Evolutionary conservation across 2,113 vertebrate genomes (phyloP), one percentile per base, ranked within the genome.

Genomic region (Nesoenas mayeri): DNA sequence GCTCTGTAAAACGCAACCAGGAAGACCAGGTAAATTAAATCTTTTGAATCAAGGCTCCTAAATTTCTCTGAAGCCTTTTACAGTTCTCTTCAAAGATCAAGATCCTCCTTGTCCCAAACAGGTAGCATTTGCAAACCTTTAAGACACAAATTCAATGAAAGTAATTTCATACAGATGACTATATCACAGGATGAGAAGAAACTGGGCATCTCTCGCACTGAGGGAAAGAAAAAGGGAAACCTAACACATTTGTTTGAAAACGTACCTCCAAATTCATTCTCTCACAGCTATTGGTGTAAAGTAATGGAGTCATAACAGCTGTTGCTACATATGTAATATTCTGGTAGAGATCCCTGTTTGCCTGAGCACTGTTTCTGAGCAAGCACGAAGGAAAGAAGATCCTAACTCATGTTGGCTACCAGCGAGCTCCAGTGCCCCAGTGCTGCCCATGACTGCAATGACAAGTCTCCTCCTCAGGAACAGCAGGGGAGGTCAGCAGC

Each of bases 401-500:
- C 9, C 32, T 11, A 56, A 66, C 2, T 10, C 32, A 60, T 3
- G 0, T 0, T 11, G 17, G 57, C 32, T 51, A 11, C 29, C 10
- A 38, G 48, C 2, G 1, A 40, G 10, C 38, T 51, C 24, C 58
- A 17, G 17, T 5, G 48, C 15, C 47, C 24, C 58, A 15, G 17
- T 5, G 48, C 15, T 38, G 0, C 56, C 69, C 2, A 1, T 1
- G n/a, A 71, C 51, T 4, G 13, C 32, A 56, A 5, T 0, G 1
- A 48, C 0, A 0, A 14, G 25, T 13, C 6, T 54, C 24, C 18
- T 32, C 8, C 26, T 36, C 3, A 9, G 66, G 34, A 79, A 82
- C 0, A 0, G 17, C 71, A 34, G 66, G 0, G 0, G 38, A 24
- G 32, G 18, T 24, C 40, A 70, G 73, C 40, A 14, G 3, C 2